Conservation (phyloP, 2,797 vertebrate species). For the Harpagifer antarcticus region DNA sequence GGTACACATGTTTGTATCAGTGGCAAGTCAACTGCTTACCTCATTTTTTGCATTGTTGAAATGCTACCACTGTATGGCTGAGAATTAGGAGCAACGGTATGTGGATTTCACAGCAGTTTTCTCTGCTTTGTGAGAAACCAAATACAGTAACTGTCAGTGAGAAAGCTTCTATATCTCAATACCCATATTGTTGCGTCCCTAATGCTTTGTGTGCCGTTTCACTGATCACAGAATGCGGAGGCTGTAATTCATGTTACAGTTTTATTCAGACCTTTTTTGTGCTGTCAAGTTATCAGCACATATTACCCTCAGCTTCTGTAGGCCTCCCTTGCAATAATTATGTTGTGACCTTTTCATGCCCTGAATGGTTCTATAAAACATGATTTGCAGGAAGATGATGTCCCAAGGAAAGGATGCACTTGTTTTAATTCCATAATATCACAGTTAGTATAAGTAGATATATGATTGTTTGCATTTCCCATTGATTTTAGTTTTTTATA, state of each 20-base stretch:
- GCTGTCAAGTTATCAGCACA: conserved; percentile 54
- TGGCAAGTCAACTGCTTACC: conserved; percentile 51
- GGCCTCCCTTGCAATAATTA: conserved; percentile 53
- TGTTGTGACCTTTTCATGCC: conserved; percentile 46
- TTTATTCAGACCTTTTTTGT: conserved; percentile 62
- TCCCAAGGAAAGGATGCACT: conserved; percentile 53
- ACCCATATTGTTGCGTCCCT: conserved; percentile 57
- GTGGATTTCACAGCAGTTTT: conserved; percentile 47
- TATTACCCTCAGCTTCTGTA: conserved; percentile 47
- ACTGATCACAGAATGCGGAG: conserved; percentile 53
- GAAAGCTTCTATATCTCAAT: conserved; percentile 62
- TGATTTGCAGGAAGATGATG: conserved; percentile 15
- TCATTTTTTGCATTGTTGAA: conserved; percentile 39
- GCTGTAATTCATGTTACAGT: conserved; percentile 60
- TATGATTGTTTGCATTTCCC: not conserved
- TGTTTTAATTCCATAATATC: not conserved
- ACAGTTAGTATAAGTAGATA: not conserved
- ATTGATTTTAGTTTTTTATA: conserved; percentile 24
- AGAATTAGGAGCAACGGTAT: conserved; percentile 44
- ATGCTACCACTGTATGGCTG: conserved; percentile 26
- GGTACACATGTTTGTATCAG: conserved; percentile 32
- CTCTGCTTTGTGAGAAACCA: conserved; percentile 49
- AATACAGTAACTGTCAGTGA: conserved; percentile 52
- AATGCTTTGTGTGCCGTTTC: conserved; percentile 67
- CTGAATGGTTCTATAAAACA: conserved; percentile 39